Evolutionary conservation across 2,797 vertebrate genomes (phyloP).

Genomic region (Danio albolineatus): DNA sequence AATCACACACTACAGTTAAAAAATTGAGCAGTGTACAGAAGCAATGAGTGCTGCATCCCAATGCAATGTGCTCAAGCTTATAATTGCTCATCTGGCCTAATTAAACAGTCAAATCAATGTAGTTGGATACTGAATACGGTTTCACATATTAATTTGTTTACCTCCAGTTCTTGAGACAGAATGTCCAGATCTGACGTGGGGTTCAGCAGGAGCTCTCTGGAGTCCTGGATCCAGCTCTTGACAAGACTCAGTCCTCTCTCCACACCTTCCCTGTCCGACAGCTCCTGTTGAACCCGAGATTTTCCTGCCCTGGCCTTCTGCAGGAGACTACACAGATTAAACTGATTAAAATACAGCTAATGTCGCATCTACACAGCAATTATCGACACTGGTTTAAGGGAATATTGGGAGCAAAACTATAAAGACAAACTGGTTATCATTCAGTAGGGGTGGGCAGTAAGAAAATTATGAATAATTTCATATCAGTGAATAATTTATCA

Average conservation of each 20-base stretch:
- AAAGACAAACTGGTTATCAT: neutral
- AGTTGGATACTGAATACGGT: neutral
- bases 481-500: no score
- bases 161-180: slow-evolving; percentile 91
- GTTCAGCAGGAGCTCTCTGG: slow-evolving; percentile 89
- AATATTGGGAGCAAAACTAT: slow-evolving; percentile 1
- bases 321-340: slow-evolving; percentile 79
- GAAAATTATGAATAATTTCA: no score
- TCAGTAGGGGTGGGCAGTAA: no score
- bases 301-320: slow-evolving; percentile 83
- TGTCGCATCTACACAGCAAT: neutral
- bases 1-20: neutral
- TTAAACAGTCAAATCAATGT: neutral
- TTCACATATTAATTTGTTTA: slow-evolving; percentile 57
- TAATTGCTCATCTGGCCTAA: neutral
- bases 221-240: slow-evolving; percentile 94
- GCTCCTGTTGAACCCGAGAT: slow-evolving; percentile 86
- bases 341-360: neutral
- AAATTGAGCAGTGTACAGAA: neutral
- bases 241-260: slow-evolving; percentile 88
- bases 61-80: neutral
- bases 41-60: neutral
- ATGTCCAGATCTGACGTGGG: slow-evolving; percentile 88
- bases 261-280: slow-evolving; percentile 91
- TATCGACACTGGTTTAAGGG: neutral